Percentiles rank a stretch among this genome's conserved stretches.
phyloP scores from a whole-genome alignment of 2,888 invertebrate genomes.

The Hydropsyche betteni region DNA sequence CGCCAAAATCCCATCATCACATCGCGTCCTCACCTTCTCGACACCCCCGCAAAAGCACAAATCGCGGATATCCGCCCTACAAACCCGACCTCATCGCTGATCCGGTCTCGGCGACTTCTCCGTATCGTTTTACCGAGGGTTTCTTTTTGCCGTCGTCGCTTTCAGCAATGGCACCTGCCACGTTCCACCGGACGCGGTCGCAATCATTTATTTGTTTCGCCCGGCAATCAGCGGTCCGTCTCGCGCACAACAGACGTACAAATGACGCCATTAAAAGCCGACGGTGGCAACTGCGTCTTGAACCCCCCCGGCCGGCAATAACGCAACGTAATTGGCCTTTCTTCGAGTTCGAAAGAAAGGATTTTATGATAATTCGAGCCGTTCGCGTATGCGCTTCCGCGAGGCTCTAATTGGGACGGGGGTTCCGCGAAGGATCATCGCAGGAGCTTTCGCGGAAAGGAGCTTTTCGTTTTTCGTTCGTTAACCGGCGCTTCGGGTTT shows the following conservation, averaged over 20 bases:
- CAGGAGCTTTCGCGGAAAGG: not conserved
- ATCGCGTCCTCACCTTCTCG: no score
- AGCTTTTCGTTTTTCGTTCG: no score
- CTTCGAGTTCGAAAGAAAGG: no score
- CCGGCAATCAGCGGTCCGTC: constrained; percentile 13
- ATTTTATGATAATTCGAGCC: no score
- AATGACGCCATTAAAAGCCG: constrained; percentile 29
- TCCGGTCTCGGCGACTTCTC: not conserved
- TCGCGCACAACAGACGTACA: constrained; percentile 16
- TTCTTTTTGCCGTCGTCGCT: not conserved
- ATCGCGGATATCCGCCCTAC: no score
- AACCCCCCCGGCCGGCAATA: not conserved
- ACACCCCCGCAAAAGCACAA: no score
- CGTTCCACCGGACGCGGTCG: constrained; percentile 15
- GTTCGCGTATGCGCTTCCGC: no score
- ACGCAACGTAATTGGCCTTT: no score
- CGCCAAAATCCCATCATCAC: no score
- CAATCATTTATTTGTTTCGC: constrained; percentile 30
- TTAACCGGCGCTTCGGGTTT: no score
- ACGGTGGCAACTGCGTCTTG: not conserved
- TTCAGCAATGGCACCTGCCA: constrained; percentile 23
- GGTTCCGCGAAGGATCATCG: not conserved
- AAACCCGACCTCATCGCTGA: not conserved
- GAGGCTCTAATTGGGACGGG: no score
- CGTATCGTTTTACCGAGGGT: not conserved